phyloP scores from a whole-genome alignment of 2,888 invertebrate species.

The Clostera curtula region DNA sequence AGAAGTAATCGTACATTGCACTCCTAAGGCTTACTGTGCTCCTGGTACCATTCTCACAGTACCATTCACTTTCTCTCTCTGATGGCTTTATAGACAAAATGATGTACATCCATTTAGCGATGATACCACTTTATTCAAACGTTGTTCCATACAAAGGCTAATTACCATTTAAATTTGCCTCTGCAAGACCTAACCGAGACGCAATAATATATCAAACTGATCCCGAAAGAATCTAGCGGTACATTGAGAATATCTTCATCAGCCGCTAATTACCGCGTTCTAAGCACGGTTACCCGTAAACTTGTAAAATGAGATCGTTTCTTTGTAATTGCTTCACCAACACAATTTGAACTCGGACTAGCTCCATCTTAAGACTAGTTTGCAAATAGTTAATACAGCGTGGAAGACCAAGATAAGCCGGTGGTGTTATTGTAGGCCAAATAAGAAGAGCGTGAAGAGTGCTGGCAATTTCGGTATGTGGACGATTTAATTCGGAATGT shows the following conservation, averaged over 20 bases:
- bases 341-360: conserved; percentile 11
- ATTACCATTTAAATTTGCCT: too few relatives aligned
- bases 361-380: conserved; percentile 2
- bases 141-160: too few relatives aligned
- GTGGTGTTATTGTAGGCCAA: conserved; percentile 29
- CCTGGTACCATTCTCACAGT: too few relatives aligned
- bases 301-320: conserved; percentile 26
- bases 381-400: too few relatives aligned
- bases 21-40: too few relatives aligned
- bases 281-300: conserved; percentile 27
- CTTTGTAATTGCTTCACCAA: conserved; percentile 25
- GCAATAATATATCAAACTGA: conserved; percentile 7
- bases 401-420: too few relatives aligned
- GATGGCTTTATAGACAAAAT: too few relatives aligned
- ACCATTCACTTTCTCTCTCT: too few relatives aligned
- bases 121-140: too few relatives aligned
- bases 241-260: conserved; percentile 20
- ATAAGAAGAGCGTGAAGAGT: conserved; percentile 47
- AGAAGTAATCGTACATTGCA: too few relatives aligned
- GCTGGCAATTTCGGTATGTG: conserved; percentile 35
- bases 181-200: too few relatives aligned
- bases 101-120: too few relatives aligned
- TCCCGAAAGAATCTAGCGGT: conserved; percentile 17
- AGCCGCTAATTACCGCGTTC: conserved; percentile 26
- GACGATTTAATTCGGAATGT: conserved; percentile 38